Conservation (phyloP, 2,888 invertebrate genomes). For the Seira sanloemensis region DNA sequence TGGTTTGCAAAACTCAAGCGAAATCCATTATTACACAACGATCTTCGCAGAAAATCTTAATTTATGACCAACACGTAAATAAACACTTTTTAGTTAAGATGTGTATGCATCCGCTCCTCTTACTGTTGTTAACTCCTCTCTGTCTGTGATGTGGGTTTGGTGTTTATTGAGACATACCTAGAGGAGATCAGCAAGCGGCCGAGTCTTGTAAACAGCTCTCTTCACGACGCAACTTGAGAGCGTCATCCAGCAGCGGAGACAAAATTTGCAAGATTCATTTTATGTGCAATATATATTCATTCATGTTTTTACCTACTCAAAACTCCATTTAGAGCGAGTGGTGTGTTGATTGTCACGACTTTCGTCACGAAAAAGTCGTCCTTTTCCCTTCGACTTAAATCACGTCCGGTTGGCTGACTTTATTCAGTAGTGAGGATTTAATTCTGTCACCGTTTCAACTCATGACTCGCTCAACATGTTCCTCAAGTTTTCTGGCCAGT, state of each 20-base stretch:
- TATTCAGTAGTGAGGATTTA: background rate
- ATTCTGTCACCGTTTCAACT: background rate
- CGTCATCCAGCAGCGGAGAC: background rate
- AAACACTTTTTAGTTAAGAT: background rate
- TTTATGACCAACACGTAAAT: background rate
- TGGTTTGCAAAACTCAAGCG: background rate
- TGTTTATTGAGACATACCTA: background rate
- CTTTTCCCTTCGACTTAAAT: background rate
- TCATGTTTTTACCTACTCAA: conserved; percentile 2
- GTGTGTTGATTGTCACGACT: conserved; percentile 28
- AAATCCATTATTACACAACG: background rate
- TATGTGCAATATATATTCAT: conserved; percentile 43
- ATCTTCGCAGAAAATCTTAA: background rate
- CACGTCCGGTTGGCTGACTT: background rate
- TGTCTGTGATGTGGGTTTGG: too few relatives aligned
- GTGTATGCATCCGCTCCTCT: background rate
- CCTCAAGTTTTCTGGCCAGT: background rate
- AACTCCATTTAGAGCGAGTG: background rate
- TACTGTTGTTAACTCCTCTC: background rate
- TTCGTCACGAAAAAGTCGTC: background rate
- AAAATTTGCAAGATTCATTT: conserved; percentile 1
- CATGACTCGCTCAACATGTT: background rate
- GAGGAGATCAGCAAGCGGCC: background rate
- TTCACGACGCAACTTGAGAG: background rate
- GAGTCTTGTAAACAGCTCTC: background rate